These are phyloP conservation scores for Luidia sarsii DNA, from an alignment of 53 echinoderm and acorn worm species.

Conservation along the genomic window DNA sequence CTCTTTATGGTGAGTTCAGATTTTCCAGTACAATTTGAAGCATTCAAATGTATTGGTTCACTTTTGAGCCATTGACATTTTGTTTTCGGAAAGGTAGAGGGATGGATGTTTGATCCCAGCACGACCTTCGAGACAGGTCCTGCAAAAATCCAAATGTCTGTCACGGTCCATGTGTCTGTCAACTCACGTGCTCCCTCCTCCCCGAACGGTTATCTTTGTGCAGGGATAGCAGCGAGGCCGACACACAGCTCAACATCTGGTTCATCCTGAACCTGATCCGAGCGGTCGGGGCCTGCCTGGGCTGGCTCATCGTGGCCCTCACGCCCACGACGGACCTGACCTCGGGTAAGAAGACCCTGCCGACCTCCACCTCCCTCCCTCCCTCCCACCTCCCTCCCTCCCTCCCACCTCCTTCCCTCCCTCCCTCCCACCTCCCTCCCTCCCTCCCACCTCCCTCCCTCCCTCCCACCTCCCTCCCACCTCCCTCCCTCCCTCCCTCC, in stretches of 20 bases:
- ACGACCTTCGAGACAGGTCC: neutral
- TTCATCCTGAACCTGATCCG: slow-evolving; percentile 83
- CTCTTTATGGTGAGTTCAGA: slow-evolving; percentile 56
- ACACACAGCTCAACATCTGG: slow-evolving; percentile 83
- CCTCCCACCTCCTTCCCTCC: too few species aligned
- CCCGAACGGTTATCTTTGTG: too few species aligned
- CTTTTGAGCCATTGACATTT: neutral
- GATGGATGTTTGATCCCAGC: neutral
- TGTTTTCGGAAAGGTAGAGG: neutral
- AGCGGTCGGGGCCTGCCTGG: slow-evolving; percentile 78
- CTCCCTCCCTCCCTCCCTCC: too few species aligned
- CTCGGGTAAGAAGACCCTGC: slow-evolving; percentile 74
- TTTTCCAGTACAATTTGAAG: too few species aligned
- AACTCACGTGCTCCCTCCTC: neutral
- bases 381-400: neutral
- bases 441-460: neutral
- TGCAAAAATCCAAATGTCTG: neutral
- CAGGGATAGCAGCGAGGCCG: slow-evolving; percentile 54
- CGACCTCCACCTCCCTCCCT: too few species aligned
- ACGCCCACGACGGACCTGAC: slow-evolving; percentile 93
- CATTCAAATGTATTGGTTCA: too few species aligned
- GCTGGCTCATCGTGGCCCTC: slow-evolving; percentile 84
- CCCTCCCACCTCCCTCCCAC: too few species aligned
- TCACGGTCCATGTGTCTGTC: neutral
- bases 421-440: too few species aligned